Conservation (phyloP, 2,797 vertebrate species). For the Lycodopsis pacificus region DNA sequence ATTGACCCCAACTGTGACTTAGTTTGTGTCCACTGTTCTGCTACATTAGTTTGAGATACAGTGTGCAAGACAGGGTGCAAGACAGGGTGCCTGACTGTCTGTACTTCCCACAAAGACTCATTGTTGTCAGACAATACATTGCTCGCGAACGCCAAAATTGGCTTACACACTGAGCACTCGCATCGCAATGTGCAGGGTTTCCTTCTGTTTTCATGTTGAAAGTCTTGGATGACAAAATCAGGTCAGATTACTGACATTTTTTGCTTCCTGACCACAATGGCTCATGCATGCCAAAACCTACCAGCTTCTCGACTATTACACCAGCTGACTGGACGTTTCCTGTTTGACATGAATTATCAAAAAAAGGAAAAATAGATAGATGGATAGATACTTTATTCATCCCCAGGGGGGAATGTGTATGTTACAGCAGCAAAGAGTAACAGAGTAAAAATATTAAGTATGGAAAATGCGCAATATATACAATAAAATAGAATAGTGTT, state of each 20-base stretch:
- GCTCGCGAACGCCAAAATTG: conserved; percentile 68
- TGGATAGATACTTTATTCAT: too few species aligned
- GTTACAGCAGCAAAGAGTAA: too few species aligned
- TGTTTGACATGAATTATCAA: background rate
- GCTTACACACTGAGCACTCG: conserved; percentile 47
- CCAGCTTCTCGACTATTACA: conserved; percentile 22
- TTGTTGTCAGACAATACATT: conserved; percentile 76
- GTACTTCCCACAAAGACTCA: conserved; percentile 74
- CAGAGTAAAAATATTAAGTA: too few species aligned
- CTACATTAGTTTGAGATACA: conserved; percentile 78
- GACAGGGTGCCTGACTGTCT: conserved; percentile 81
- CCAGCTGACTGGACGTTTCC: background rate
- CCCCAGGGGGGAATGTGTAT: too few species aligned
- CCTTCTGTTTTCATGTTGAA: conserved; percentile 53
- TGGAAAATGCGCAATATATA: too few species aligned
- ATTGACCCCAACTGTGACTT: conserved; percentile 73
- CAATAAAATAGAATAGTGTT: too few species aligned
- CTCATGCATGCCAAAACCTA: conserved; percentile 34
- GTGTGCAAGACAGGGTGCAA: conserved; percentile 76
- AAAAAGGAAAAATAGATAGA: background rate
- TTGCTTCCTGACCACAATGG: conserved; percentile 35
- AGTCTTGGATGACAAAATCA: conserved; percentile 66
- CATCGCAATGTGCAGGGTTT: conserved; percentile 47
- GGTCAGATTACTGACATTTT: conserved; percentile 68
- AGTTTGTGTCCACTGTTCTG: conserved; percentile 67